Conservation (phyloP, 2,113 vertebrate species). For the Halichoerus grypus region DNA sequence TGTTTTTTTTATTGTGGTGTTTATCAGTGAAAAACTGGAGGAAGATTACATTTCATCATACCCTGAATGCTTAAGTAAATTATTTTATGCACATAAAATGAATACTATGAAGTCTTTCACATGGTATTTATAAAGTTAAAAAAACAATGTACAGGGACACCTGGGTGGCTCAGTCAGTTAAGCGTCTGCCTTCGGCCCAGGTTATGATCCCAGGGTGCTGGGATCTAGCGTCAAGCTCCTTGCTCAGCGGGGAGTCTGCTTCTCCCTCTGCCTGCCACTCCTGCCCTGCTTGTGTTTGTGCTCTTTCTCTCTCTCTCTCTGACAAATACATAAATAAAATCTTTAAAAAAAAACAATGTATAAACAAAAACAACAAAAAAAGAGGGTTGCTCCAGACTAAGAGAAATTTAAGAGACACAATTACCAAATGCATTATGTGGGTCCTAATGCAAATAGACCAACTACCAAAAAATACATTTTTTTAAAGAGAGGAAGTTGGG, state of each 20-base stretch:
- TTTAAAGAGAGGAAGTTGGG: not conserved
- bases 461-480: not conserved
- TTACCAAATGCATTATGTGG: not conserved
- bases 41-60: slow-evolving; percentile 17
- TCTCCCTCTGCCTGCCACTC: too few species aligned
- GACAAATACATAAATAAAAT: not conserved
- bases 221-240: too few species aligned
- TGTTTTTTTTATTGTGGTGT: not conserved
- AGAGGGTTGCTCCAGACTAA: not conserved
- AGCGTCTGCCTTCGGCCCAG: too few species aligned
- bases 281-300: too few species aligned
- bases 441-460: not conserved
- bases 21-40: not conserved
- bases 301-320: too few species aligned
- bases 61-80: not conserved
- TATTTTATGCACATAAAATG: not conserved
- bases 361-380: not conserved
- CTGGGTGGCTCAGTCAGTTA: too few species aligned
- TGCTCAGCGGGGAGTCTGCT: too few species aligned
- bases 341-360: not conserved
- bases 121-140: not conserved
- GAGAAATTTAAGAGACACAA: not conserved
- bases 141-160: not conserved
- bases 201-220: too few species aligned
- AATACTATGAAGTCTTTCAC: not conserved